Conservation (phyloP, 1,140 invertebrate genomes). For the Orussus abietinus region DNA sequence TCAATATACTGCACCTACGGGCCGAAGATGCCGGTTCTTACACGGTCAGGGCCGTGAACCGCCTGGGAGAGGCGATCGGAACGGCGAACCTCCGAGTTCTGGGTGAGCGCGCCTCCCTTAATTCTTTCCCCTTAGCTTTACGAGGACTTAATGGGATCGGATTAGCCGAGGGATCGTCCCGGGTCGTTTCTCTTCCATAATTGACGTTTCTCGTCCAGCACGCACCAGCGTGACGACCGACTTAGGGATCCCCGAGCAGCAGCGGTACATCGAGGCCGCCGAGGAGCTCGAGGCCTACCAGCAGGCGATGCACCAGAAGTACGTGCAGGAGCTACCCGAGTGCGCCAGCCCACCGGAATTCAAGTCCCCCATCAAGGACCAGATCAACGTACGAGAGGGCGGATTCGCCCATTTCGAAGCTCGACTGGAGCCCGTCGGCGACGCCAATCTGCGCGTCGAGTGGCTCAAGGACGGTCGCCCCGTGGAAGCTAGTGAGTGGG, state of each 20-base stretch:
- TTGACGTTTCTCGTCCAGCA: conserved; percentile 40
- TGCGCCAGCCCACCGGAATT: conserved; percentile 81
- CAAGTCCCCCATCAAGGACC: conserved; percentile 88
- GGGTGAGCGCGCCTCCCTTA: conserved; percentile 48
- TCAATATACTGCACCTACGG: conserved; percentile 96
- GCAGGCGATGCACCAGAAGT: conserved; percentile 69
- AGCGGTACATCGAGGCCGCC: conserved; percentile 88
- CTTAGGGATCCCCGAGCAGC: conserved; percentile 87
- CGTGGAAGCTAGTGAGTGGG: conserved; percentile 74
- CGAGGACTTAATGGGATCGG: conserved; percentile 12
- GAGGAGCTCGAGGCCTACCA: conserved; percentile 91
- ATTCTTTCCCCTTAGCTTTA: conserved; percentile 11
- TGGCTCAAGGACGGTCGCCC: conserved; percentile 93
- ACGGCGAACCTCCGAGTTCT: conserved; percentile 74
- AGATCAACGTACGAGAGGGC: conserved; percentile 83
- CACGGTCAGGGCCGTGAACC: conserved; percentile 84
- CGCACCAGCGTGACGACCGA: conserved; percentile 79
- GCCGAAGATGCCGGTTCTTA: conserved; percentile 91
- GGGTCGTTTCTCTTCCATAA: conserved; percentile 1
- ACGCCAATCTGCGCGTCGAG: conserved; percentile 86
- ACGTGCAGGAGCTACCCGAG: conserved; percentile 73
- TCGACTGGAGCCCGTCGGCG: conserved; percentile 87
- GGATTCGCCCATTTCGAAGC: conserved; percentile 96
- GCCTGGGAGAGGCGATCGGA: conserved; percentile 79
- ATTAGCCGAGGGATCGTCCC: conserved; percentile 4